Base-by-base conservation (phyloP, 1,140 invertebrate species). In the Tetragonula clypearis region DNA sequence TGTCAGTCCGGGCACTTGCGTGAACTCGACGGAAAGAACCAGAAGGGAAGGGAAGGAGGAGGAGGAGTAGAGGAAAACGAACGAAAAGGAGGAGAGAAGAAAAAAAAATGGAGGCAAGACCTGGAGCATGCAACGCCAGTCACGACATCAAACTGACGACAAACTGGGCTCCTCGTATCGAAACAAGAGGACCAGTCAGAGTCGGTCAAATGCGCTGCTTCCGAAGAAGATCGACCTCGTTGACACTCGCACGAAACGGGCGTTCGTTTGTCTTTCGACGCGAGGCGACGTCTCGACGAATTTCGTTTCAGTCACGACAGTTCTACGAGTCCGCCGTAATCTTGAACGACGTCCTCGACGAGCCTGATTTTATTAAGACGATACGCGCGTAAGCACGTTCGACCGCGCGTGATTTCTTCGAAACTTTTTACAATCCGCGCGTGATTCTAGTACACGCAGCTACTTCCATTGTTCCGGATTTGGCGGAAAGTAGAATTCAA, bases 1-100 rank as follows among this genome's bases (percentile, higher is more conserved):
- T 93, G 92, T 94, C 91, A 94, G 82, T 69, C 65, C 23, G 74
- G n/a, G 65, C 15, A 66, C 78, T 86, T 69, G 84, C 79, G 84
- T 78, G 71, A 91, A 86, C 56, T 86, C 58, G 76, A 79, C 79
- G 85, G 81, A 86, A 84, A 30, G 30, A 30, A 87, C 26, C 72
- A 68, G 23, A 6, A 56, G 62, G 2, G n/a, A 23, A 71, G 21
- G 78, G 41, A 26, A 35, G 58, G 30, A 30, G 30, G 30, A 35
- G 35, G 35, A 35, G 35, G 35, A 35, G 35, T 35, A 35, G 35
- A 14, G 60, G 53, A 78, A 71, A 62, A 74, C 14, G 23, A 76
- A 79, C 6, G 41, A 56, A 56, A 79, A 66, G 74, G 19, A 55
- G 17, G 26, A 30, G 17, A 66, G 9, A 8, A 2, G 19, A 30